Evolutionary conservation across 2,888 invertebrate species (phyloP).

Genomic region (Hypercompe scribonia): DNA sequence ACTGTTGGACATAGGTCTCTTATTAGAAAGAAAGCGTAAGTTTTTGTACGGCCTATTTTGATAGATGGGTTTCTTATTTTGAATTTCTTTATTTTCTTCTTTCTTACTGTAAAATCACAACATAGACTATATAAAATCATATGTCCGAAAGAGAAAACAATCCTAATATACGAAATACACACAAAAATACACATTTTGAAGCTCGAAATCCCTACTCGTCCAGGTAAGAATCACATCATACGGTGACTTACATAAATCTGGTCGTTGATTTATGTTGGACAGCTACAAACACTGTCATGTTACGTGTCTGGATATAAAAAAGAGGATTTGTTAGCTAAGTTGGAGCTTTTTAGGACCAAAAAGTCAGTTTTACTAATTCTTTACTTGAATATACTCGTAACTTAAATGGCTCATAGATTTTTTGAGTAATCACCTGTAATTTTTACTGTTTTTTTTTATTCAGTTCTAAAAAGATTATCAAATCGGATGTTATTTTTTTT

Average conservation of each 20-base stretch:
- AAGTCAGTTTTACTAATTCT: not conserved
- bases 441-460: no score
- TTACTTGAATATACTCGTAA: not conserved
- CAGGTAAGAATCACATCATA: constrained; percentile 33
- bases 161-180: not conserved
- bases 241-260: constrained; percentile 41
- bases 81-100: not conserved
- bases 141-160: not conserved
- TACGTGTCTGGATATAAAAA: constrained; percentile 37
- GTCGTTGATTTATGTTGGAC: constrained; percentile 49
- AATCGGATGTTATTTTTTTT: no score
- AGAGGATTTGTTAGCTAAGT: constrained; percentile 34
- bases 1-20: no score
- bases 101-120: not conserved
- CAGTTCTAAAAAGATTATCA: no score
- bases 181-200: constrained; percentile 6
- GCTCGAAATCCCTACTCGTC: not conserved
- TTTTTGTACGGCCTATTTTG: no score
- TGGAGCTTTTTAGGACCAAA: constrained; percentile 9
- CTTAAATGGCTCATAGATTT: not conserved
- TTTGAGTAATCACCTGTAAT: not conserved
- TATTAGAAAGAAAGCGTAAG: no score
- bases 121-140: not conserved
- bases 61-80: no score
- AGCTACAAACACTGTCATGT: constrained; percentile 41